phyloP scores from a whole-genome alignment of 1,140 invertebrate genomes.

The Heliconius congener region DNA sequence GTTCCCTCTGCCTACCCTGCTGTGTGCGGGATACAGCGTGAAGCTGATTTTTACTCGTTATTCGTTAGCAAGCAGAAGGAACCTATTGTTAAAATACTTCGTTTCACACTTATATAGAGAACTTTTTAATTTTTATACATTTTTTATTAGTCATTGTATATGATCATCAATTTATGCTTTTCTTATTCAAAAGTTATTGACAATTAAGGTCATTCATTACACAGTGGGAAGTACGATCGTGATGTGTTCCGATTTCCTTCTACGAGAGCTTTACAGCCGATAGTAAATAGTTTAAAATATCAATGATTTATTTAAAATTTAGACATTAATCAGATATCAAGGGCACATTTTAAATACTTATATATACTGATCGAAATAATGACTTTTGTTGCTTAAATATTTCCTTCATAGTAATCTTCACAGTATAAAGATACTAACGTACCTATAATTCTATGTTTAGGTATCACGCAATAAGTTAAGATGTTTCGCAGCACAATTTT shows the following conservation, averaged over 20 bases:
- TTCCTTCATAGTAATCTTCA: no score
- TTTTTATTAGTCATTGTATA: not conserved
- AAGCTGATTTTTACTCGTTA: no score
- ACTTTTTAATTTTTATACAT: no score
- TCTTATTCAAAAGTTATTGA: slow-evolving; percentile 28
- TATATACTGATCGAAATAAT: no score
- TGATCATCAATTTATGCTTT: not conserved
- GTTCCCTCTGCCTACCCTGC: no score
- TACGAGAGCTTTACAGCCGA: slow-evolving; percentile 34
- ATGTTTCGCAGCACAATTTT: slow-evolving; percentile 32
- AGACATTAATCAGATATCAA: not conserved
- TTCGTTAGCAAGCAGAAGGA: no score
- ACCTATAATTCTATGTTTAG: not conserved
- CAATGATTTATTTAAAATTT: not conserved
- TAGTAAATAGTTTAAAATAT: slow-evolving; percentile 28
- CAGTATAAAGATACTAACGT: no score
- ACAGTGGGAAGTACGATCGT: slow-evolving; percentile 35
- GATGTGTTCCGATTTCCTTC: slow-evolving; percentile 39
- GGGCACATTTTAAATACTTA: not conserved
- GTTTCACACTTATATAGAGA: no score
- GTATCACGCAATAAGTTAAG: slow-evolving; percentile 1
- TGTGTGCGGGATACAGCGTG: no score
- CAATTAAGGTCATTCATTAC: slow-evolving; percentile 34
- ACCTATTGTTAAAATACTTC: no score
- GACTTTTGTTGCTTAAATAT: no score